Base-by-base conservation (phyloP, 2,113 vertebrate species). In the Dissostichus mawsoni region DNA sequence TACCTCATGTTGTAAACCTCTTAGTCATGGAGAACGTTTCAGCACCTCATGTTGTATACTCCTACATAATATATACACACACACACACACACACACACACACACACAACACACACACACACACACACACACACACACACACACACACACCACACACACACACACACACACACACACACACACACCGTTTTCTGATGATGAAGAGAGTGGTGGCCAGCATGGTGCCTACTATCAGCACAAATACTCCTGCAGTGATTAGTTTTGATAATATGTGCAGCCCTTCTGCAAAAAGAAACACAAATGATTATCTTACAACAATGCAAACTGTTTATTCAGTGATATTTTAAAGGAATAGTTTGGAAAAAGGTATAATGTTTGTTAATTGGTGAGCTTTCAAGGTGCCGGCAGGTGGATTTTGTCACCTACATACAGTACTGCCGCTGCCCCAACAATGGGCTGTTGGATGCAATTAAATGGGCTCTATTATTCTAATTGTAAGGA, bases 181-280 rank as follows among this genome's bases (percentile, higher is more conserved):
- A 59, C 5, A 52, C 64, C 57, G 63, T 55, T 11, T 78, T 69
- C 18, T 56, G 52, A 67, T 61, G 53, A 76, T 51, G 55, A 61
- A 33, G 20, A 18, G 6, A 51, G 44, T 58, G 18, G 36, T 47
- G 51, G 7, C 13, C 3, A 9, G 1, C 48, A 69, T 62, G 20
- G 48, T 62, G 47, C 29, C 16, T 9, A 45, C 57, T 16, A 63
- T 63, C 8, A 77, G 48, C n/a, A 62, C 2, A 3, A 69, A 69
- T 11, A 52, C 3, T 25, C 65, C 57, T 5, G 13, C 4, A n/a
- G 50, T 55, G 59, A 61, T 62, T 57, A 55, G 20, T 59, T 16
- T 52, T 1, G n/a, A 2, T 59, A 52, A 44, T 10, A 10, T 58
- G 33, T 2, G 14, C 51, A 45, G 11, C 10, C 9, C 6, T 11